Base-by-base conservation (phyloP, 2,888 invertebrate species). In the Eupithecia centaureata region DNA sequence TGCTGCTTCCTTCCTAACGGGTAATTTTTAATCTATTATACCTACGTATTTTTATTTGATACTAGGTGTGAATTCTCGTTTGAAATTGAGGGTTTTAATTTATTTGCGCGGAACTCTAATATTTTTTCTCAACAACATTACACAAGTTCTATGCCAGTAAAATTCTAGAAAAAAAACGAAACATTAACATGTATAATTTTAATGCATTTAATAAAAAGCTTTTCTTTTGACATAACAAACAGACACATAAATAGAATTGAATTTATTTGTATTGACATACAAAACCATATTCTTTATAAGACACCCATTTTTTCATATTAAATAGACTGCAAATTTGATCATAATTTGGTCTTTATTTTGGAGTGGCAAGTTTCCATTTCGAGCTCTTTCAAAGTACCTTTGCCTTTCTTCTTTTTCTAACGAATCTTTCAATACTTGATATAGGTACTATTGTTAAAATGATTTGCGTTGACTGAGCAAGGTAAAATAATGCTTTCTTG, bases 381-480 rank as follows among this genome's bases (percentile, higher is more conserved):
- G 61, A 61, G 61, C 62, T 68, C 60, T 62, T n/a, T 71, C 60
- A 47, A 64, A 42, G 25, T 63, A 63, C 27, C 54, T 58, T 65
- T 69, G 63, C 64, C 67, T 63, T 73, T 71, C 66, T 70, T 70
- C 70, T 70, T 68, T 67, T 70, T 68, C 58, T 65, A 63, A 63
- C 65, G 65, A 65, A 61, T 69, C 65, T 42, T 61, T 62, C 63
- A 57, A 47, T 54, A 57, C 32, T 57, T 52, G 63, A 47, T 63
- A 52, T 18, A 22, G 22, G 47, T 47, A 47, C 63, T 63, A 67
- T 64, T 52, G 63, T 66, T 70, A 61, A 70, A 70, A 62, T 64
- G 64, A 68, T 68, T 71, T 65, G 71, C 63, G 67, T 61, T 65
- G 65, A 68, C 66, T 65, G 59, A 59, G 64, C 60, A 69, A 69